Evolutionary conservation across 2,888 invertebrate species (phyloP).

Genomic region (Idaea straminata): DNA sequence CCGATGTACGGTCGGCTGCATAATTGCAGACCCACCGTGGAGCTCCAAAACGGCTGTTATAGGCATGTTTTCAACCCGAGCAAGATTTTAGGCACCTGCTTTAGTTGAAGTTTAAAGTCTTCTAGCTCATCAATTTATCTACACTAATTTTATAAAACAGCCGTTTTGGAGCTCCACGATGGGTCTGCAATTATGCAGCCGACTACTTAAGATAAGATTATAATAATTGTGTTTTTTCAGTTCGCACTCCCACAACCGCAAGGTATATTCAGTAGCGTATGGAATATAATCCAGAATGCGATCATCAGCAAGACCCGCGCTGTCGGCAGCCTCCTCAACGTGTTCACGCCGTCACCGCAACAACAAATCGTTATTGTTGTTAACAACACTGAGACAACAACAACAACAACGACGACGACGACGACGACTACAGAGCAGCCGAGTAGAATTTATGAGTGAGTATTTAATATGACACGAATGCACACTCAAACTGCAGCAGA

Average conservation of each 20-base stretch:
- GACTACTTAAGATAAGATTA: no score
- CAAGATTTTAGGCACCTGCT: no score
- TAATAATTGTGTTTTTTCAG: constrained; percentile 5
- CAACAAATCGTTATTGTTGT: constrained; percentile 15
- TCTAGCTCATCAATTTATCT: no score
- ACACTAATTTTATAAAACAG: no score
- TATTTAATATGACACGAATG: background rate
- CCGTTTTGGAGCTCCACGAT: no score
- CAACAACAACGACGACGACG: constrained; percentile 10
- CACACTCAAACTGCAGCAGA: background rate
- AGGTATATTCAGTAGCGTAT: constrained; percentile 13
- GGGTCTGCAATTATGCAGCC: no score
- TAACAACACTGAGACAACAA: constrained; percentile 8
- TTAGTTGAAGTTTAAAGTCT: no score
- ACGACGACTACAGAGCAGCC: constrained; percentile 12
- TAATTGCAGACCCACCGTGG: no score
- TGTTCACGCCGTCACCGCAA: constrained; percentile 9
- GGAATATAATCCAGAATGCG: constrained; percentile 12
- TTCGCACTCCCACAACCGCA: constrained; percentile 12
- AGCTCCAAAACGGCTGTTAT: no score
- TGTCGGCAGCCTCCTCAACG: constrained; percentile 14
- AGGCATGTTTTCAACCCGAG: no score
- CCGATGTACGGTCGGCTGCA: no score
- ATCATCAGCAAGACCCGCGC: constrained; percentile 21
- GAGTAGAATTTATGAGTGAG: constrained; percentile 14